A percentile compares a stretch with the other conserved stretches of the same genome.
Conservation (phyloP, 2,113 vertebrate genomes). For the Isurus oxyrinchus region DNA sequence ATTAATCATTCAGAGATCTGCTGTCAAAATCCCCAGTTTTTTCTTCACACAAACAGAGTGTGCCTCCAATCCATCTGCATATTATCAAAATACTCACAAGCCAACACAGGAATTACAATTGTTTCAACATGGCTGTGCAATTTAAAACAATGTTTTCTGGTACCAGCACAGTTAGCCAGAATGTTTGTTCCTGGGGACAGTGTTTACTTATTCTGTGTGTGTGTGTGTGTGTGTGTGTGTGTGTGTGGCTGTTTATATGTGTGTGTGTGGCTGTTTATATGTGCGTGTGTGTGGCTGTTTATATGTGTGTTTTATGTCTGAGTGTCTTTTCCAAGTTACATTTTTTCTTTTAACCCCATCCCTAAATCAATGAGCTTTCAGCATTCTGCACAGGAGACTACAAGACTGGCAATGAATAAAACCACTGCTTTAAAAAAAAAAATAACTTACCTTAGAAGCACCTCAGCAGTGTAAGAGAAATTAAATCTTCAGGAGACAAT, state of each 20-base stretch:
- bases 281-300: no score
- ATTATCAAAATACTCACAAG: background rate
- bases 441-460: background rate
- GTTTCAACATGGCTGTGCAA: background rate
- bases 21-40: background rate
- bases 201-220: no score
- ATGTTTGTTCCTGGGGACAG: background rate
- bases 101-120: background rate
- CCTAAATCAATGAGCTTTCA: background rate
- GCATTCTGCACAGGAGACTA: background rate
- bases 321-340: background rate
- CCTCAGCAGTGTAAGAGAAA: background rate
- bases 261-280: no score
- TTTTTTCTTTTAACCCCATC: background rate
- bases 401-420: background rate
- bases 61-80: background rate
- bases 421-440: background rate
- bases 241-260: no score
- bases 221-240: no score
- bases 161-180: background rate
- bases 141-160: background rate
- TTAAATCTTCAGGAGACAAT: background rate
- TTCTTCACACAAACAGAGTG: background rate
- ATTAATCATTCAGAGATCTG: conserved; percentile 40
- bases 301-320: no score